Percentiles rank a stretch among this genome's conserved stretches.
Evolutionary conservation across 2,888 invertebrate genomes (phyloP).

Genomic region (Thysanoteuthis rhombus): DNA sequence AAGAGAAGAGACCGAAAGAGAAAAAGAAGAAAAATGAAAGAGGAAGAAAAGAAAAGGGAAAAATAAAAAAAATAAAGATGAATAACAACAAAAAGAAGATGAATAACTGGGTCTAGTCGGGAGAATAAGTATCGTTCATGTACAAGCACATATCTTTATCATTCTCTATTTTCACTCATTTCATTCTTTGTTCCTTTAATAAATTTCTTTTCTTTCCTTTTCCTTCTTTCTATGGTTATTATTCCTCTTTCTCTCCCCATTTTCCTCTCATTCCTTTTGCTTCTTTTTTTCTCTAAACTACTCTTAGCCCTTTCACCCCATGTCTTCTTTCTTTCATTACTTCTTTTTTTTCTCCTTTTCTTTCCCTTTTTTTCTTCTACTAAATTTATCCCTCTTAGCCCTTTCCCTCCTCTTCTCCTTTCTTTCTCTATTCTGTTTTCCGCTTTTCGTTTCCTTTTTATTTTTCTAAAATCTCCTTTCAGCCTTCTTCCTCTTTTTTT

Average conservation of each 20-base stretch:
- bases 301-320: too few relatives aligned
- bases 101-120: background rate
- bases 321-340: background rate
- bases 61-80: background rate
- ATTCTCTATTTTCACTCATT: too few relatives aligned
- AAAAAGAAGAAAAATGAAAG: background rate
- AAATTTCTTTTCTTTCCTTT: too few relatives aligned
- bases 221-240: background rate
- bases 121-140: too few relatives aligned
- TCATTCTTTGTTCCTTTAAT: too few relatives aligned
- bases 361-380: background rate
- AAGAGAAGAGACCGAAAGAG: background rate
- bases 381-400: background rate
- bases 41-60: background rate
- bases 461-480: background rate
- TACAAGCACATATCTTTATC: too few relatives aligned
- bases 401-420: background rate
- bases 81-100: background rate
- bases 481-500: background rate
- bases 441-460: background rate
- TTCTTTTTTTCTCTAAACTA: too few relatives aligned
- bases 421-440: background rate
- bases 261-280: too few relatives aligned
- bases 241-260: background rate
- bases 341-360: background rate